Percentiles rank a stretch among this genome's conserved stretches.
These are phyloP conservation scores for Ctenosaura bakeri DNA, from an alignment of 2,797 vertebrate species.

Conservation along the genomic window DNA sequence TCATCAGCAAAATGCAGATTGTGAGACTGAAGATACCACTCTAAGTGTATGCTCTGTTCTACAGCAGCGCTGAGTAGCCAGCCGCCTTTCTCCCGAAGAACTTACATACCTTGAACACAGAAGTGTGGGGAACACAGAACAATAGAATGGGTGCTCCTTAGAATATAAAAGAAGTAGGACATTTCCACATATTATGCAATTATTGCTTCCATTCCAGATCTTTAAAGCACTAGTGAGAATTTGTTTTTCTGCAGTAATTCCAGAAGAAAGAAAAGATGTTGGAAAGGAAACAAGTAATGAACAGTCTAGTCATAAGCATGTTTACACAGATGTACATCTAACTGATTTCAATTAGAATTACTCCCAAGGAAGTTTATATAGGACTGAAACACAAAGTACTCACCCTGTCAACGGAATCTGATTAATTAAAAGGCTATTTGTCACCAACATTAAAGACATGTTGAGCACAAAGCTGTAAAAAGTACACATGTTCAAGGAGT, in stretches of 20 bases:
- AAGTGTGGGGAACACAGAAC: background rate
- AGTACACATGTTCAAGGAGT: background rate
- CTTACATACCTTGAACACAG: background rate
- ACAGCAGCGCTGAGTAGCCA: background rate
- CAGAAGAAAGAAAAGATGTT: too few species aligned
- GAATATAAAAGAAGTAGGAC: background rate
- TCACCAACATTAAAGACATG: background rate
- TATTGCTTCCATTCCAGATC: background rate
- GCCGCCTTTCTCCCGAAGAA: background rate
- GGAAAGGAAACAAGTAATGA: too few species aligned
- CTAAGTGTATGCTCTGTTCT: background rate
- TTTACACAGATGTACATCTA: background rate
- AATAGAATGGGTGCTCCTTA: background rate
- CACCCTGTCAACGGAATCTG: background rate
- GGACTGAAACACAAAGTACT: background rate
- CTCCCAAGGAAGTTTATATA: background rate
- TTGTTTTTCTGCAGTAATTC: background rate
- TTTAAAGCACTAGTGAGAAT: background rate
- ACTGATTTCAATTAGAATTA: background rate
- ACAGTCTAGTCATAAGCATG: too few species aligned
- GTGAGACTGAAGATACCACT: background rate
- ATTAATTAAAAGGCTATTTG: background rate
- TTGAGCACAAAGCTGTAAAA: background rate
- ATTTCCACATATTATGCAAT: background rate
- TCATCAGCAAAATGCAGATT: conserved; percentile 8